Percentiles rank a stretch among this genome's conserved stretches.
Evolutionary conservation across 2,113 vertebrate species (phyloP).

Genomic region (Microtus pennsylvanicus): DNA sequence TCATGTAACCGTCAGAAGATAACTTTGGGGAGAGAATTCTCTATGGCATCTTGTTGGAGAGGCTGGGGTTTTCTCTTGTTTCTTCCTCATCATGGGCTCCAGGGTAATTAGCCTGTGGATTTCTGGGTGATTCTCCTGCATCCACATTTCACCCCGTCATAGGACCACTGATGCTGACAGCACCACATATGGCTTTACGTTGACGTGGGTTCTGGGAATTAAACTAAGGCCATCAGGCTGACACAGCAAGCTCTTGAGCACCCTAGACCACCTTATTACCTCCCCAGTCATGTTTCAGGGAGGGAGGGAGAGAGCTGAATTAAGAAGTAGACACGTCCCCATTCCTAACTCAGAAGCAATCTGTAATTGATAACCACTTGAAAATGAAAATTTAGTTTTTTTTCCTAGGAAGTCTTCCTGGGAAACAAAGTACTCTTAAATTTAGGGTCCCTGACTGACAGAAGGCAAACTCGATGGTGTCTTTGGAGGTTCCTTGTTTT

Average conservation of each 20-base stretch:
- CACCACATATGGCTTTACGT: not conserved
- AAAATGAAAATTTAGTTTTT: not conserved
- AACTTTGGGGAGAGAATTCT: not conserved
- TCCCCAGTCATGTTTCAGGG: too few relatives aligned
- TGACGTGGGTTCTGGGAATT: not conserved
- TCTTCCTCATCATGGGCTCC: not conserved
- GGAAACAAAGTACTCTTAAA: not conserved
- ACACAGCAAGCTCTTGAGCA: too few relatives aligned
- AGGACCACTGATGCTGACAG: not conserved
- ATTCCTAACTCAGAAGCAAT: not conserved
- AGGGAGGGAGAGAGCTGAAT: not conserved
- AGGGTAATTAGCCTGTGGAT: not conserved
- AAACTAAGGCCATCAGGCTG: not conserved
- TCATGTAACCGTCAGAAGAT: not conserved
- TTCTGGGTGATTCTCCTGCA: not conserved
- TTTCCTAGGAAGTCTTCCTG: not conserved
- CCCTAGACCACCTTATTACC: too few relatives aligned
- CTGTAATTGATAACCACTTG: not conserved
- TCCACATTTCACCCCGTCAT: not conserved
- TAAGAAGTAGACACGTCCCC: not conserved
- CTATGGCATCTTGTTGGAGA: not conserved
- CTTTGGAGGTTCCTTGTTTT: not conserved
- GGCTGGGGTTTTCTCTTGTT: not conserved
- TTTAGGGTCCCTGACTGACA: not conserved
- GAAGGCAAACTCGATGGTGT: not conserved